Evolutionary conservation across 2,888 invertebrate species (phyloP).

Genomic region (Drosophila pullipes): DNA sequence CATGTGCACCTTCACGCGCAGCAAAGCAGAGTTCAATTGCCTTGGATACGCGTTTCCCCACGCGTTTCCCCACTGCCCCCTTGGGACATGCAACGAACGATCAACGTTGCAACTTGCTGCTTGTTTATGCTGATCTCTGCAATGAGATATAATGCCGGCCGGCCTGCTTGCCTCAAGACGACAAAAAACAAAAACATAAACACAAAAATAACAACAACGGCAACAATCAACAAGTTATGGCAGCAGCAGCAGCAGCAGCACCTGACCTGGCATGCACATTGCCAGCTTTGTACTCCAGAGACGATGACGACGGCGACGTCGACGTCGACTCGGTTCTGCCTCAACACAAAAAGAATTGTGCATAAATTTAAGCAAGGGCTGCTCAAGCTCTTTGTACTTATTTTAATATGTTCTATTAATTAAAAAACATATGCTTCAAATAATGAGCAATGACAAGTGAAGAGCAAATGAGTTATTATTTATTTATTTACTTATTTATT

Average conservation of each 20-base stretch:
- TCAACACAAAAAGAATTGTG: slow-evolving; percentile 31
- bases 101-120: slow-evolving; percentile 31
- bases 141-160: slow-evolving; percentile 82
- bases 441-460: neutral
- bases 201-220: slow-evolving; percentile 11
- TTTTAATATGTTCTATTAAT: neutral
- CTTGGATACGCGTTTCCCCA: slow-evolving; percentile 60
- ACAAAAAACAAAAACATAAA: slow-evolving; percentile 27
- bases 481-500: neutral
- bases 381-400: neutral
- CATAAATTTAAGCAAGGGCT: slow-evolving; percentile 35
- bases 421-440: neutral
- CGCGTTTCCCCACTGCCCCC: slow-evolving; percentile 15
- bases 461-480: neutral
- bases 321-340: slow-evolving; percentile 28
- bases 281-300: slow-evolving; percentile 44
- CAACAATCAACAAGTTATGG: slow-evolving; percentile 24
- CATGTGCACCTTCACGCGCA: slow-evolving; percentile 76
- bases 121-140: slow-evolving; percentile 80
- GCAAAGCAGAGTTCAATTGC: slow-evolving; percentile 70
- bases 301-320: slow-evolving; percentile 9
- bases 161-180: slow-evolving; percentile 49
- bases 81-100: slow-evolving; percentile 54
- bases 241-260: slow-evolving; percentile 38
- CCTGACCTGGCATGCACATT: slow-evolving; percentile 55